Evolutionary conservation across 2,113 vertebrate species (phyloP).

Genomic region (Origma solitaria): DNA sequence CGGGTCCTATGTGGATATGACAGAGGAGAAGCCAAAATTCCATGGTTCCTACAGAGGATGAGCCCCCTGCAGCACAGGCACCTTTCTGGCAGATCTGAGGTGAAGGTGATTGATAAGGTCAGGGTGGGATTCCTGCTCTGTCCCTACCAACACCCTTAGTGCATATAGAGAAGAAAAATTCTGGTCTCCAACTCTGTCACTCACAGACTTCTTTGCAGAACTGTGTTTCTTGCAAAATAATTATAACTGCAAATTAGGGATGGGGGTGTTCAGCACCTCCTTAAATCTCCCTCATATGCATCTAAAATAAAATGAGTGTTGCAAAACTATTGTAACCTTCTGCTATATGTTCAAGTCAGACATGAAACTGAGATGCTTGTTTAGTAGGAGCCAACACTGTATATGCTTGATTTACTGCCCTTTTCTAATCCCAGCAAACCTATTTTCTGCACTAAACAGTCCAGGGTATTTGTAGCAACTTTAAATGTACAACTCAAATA

Average conservation of each 20-base stretch:
- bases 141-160: not conserved
- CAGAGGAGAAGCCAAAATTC: not conserved
- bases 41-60: not conserved
- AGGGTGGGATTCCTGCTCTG: not conserved
- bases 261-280: constrained; percentile 56
- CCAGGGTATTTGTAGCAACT: not conserved
- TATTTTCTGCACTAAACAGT: not conserved
- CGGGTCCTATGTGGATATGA: not conserved
- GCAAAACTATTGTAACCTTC: constrained; percentile 46
- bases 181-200: not conserved
- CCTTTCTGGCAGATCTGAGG: not conserved
- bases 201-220: constrained; percentile 11
- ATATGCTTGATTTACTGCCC: constrained; percentile 6
- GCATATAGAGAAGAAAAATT: not conserved
- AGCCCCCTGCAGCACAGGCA: not conserved
- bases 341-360: constrained; percentile 38
- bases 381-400: not conserved
- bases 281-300: constrained; percentile 26
- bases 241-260: constrained; percentile 59
- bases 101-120: not conserved
- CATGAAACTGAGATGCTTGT: not conserved
- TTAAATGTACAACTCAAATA: not conserved
- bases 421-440: constrained; percentile 21
- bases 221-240: constrained; percentile 48
- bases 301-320: constrained; percentile 41